Base-by-base conservation (phyloP, 2,888 invertebrate species). In the Sarcophaga variegata region DNA sequence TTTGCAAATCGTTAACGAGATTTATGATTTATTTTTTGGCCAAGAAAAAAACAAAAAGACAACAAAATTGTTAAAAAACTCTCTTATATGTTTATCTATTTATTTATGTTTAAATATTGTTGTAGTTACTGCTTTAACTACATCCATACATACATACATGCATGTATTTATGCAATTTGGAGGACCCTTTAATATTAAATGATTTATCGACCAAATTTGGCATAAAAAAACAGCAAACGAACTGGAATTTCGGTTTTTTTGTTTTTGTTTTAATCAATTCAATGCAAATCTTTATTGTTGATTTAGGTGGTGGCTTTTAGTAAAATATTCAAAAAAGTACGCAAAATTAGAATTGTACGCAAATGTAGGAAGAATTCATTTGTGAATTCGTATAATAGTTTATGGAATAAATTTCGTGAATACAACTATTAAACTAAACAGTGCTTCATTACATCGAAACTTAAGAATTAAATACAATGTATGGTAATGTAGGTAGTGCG, bases 1-100 rank as follows among this genome's bases (percentile, higher is more conserved):
- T 84, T 84, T 87, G 87, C 84, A 87, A 87, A 87, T 87, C 87
- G 87, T 79, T 87, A 87, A 87, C 87, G 87, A 87, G 87, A 87
- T 87, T 87, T 87, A 87, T 87, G 87, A 87, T 87, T 87, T 87
- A 87, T 87, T 82, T 87, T 69, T 49, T 49, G 12, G 12, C 3
- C 4, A 84, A 81, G 84, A 66, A 62, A 78, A 78, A 49, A 49
- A 49, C 10, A 49, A 10, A 11, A 49, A 49, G 3, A 12, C 8
- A 49, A 49, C 14, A 2, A 49, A 49, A 14, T 14, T 14, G 17
- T 54, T 17, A 14, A 54, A 14, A 54, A 14, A 17, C 17, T 12
- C 17, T 14, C 54, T 17, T 54, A 17, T 54, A 54, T 78, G 78
- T 78, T 78, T 83, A 78, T 66, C 60, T 78, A 75, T 72, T 69